Percentiles rank a stretch among this genome's conserved stretches.
These are phyloP conservation scores for Myiotriccus ornatus DNA, from an alignment of 2,797 vertebrate species.

Conservation along the genomic window DNA sequence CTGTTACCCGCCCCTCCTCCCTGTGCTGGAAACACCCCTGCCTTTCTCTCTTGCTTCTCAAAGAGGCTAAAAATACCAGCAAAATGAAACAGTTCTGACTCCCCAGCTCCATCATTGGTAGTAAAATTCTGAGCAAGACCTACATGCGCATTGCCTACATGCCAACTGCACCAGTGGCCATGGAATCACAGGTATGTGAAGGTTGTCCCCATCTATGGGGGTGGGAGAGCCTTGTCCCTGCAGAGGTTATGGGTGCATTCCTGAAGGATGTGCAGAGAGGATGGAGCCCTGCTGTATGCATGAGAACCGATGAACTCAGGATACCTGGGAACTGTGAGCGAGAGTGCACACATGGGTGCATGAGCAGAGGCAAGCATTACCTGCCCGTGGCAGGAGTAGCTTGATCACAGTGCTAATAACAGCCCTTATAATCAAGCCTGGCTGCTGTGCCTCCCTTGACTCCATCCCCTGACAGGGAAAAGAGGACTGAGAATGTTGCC, in stretches of 20 bases:
- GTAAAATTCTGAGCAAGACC: background rate
- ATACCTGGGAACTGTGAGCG: fast-evolving
- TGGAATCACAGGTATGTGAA: fast-evolving
- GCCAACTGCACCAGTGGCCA: background rate
- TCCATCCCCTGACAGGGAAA: background rate
- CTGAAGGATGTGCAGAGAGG: background rate
- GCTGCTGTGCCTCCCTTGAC: background rate
- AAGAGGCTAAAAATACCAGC: background rate
- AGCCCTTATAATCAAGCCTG: background rate
- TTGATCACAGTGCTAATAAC: background rate
- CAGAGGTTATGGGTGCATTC: background rate
- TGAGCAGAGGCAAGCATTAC: background rate
- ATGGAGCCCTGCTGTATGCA: background rate
- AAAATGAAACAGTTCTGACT: background rate
- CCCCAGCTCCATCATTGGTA: background rate
- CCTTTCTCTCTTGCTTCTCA: slow-evolving; percentile 1
- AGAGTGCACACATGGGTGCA: fast-evolving
- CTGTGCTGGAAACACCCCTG: background rate
- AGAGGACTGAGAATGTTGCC: background rate
- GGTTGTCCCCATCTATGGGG: fast-evolving
- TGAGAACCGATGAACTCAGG: background rate
- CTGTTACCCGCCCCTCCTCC: fast-evolving
- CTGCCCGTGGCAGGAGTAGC: background rate
- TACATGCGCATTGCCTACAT: fast-evolving
- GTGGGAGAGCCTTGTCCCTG: background rate